Evolutionary conservation across 1,140 invertebrate genomes (phyloP).

Genomic region (Drosophila setifemur): DNA sequence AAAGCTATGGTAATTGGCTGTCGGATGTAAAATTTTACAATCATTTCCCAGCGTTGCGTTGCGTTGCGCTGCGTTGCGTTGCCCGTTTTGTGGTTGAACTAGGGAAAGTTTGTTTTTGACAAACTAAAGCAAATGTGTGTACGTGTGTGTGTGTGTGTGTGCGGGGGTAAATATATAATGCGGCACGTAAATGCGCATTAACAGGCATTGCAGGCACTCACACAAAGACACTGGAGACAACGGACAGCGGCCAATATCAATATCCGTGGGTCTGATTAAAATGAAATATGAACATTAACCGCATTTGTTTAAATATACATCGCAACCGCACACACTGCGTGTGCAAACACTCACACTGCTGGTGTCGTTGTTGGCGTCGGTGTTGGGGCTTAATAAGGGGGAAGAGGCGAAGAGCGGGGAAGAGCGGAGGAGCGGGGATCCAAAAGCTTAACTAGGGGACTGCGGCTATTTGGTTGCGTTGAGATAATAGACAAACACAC

Average conservation of each 20-base stretch:
- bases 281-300: slow-evolving; percentile 80
- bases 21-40: slow-evolving; percentile 65
- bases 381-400: too few relatives aligned
- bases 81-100: slow-evolving; percentile 44
- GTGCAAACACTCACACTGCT: slow-evolving; percentile 52
- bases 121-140: slow-evolving; percentile 50
- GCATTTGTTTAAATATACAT: slow-evolving; percentile 78
- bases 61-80: slow-evolving; percentile 8
- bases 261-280: slow-evolving; percentile 68
- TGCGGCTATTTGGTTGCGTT: slow-evolving; percentile 17
- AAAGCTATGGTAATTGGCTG: slow-evolving; percentile 62
- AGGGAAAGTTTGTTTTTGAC: slow-evolving; percentile 71
- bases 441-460: slow-evolving; percentile 11
- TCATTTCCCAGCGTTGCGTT: slow-evolving; percentile 38
- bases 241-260: slow-evolving; percentile 35
- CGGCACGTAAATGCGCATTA: slow-evolving; percentile 66
- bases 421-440: not conserved
- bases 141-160: not conserved
- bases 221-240: not conserved
- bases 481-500: slow-evolving; percentile 65
- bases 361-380: too few relatives aligned
- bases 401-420: not conserved
- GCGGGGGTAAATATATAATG: slow-evolving; percentile 49
- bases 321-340: slow-evolving; percentile 60
- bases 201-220: slow-evolving; percentile 22